phyloP scores from a whole-genome alignment of 2,888 invertebrate species.

The Teinopalpus imperialis region DNA sequence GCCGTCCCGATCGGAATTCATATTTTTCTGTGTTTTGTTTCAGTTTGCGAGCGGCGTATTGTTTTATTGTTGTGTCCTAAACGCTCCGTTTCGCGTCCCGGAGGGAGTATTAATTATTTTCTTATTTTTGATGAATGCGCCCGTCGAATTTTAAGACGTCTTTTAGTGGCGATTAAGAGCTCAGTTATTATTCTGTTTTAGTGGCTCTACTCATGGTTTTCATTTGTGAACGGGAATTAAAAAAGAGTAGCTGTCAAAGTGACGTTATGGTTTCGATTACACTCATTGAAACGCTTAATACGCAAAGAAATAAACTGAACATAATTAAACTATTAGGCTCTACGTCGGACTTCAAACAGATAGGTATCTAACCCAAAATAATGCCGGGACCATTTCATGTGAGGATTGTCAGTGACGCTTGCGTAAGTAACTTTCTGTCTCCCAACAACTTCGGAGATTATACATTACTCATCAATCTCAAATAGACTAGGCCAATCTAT shows the following conservation, averaged over 20 bases:
- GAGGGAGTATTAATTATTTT: slow-evolving; percentile 77
- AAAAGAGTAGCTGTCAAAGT: slow-evolving; percentile 36
- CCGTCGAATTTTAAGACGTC: slow-evolving; percentile 58
- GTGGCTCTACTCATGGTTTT: slow-evolving; percentile 61
- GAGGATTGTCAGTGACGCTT: slow-evolving; percentile 45
- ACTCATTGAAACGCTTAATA: slow-evolving; percentile 35
- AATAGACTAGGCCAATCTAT: slow-evolving; percentile 72
- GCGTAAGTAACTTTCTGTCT: slow-evolving; percentile 64
- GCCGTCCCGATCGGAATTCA: slow-evolving; percentile 77
- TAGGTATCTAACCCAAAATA: slow-evolving; percentile 38
- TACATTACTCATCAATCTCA: slow-evolving; percentile 76
- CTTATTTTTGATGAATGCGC: slow-evolving; percentile 76
- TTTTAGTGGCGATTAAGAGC: slow-evolving; percentile 57
- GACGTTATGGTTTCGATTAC: slow-evolving; percentile 36
- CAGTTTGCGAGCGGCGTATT: slow-evolving; percentile 70
- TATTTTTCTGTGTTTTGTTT: slow-evolving; percentile 82
- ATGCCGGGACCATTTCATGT: slow-evolving; percentile 67
- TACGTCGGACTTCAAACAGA: slow-evolving; percentile 61
- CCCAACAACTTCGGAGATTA: slow-evolving; percentile 63
- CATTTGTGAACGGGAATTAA: slow-evolving; percentile 47
- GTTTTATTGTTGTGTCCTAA: slow-evolving; percentile 75
- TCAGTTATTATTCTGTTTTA: slow-evolving; percentile 57
- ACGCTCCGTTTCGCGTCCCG: slow-evolving; percentile 64
- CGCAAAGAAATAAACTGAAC: too few relatives aligned
- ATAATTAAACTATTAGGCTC: slow-evolving; percentile 74